Conservation (phyloP, 2,888 invertebrate species). For the Drosophila melanosoma region DNA sequence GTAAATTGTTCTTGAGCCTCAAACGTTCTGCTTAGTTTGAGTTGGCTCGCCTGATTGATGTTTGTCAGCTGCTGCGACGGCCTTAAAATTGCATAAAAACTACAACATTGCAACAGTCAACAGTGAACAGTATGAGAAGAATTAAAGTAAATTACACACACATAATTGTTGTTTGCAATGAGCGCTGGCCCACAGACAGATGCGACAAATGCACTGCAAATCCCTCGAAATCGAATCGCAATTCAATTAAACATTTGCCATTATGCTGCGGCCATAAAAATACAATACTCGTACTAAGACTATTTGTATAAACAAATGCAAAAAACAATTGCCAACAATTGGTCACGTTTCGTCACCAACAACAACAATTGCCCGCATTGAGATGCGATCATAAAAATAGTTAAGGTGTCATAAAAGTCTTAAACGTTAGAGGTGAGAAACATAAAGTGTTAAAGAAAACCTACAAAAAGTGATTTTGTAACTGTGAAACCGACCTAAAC, state of each 20-base stretch:
- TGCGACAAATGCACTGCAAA: conserved; percentile 47
- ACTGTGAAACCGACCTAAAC: background rate
- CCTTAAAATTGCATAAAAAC: conserved; percentile 58
- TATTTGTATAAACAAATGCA: conserved; percentile 44
- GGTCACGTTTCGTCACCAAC: conserved; percentile 73
- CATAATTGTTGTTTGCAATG: conserved; percentile 55
- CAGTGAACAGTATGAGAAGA: conserved; percentile 46
- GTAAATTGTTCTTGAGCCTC: conserved; percentile 70
- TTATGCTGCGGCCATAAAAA: conserved; percentile 50
- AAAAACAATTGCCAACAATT: conserved; percentile 53
- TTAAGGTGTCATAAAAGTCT: conserved; percentile 55
- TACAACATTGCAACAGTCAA: conserved; percentile 56
- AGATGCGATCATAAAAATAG: conserved; percentile 60
- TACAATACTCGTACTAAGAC: conserved; percentile 27
- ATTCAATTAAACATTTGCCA: conserved; percentile 77
- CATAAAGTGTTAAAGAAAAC: background rate
- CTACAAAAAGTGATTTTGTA: conserved; percentile 27
- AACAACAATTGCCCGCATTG: conserved; percentile 57
- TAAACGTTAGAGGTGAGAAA: conserved; percentile 23
- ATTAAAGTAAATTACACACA: conserved; percentile 75
- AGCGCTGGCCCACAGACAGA: conserved; percentile 50
- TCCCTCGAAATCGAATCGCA: conserved; percentile 27
- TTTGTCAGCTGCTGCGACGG: conserved; percentile 67
- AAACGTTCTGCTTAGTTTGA: conserved; percentile 74
- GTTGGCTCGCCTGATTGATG: conserved; percentile 62